Evolutionary conservation across 2,113 vertebrate genomes (phyloP).

Genomic region (Chionodraco myersi): DNA sequence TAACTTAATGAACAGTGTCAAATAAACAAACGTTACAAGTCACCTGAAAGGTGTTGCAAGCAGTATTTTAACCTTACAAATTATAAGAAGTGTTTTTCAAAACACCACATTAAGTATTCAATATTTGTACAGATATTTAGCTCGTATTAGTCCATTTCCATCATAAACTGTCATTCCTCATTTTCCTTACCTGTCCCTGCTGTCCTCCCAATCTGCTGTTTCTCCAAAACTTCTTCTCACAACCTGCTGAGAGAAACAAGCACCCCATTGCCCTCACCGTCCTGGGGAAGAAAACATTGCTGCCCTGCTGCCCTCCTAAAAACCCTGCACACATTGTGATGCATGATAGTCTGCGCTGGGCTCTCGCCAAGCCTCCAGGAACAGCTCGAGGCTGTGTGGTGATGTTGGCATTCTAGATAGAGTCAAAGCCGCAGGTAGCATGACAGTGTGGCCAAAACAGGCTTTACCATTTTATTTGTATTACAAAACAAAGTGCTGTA

Average conservation of each 20-base stretch:
- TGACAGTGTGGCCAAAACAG: slow-evolving; percentile 16
- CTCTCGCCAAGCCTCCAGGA: slow-evolving; percentile 46
- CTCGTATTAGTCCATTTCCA: background rate
- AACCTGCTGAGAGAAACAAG: slow-evolving; percentile 38
- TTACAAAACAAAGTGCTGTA: background rate
- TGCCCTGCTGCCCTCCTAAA: slow-evolving; percentile 46
- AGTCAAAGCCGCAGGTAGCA: slow-evolving; percentile 39
- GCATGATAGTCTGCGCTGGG: slow-evolving; percentile 43
- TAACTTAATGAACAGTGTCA: too few relatives aligned
- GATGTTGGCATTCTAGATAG: slow-evolving; percentile 17
- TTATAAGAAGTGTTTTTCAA: too few relatives aligned
- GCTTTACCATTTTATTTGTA: slow-evolving; percentile 5
- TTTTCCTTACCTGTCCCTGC: slow-evolving; percentile 3
- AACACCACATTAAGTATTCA: background rate
- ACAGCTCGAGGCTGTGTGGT: slow-evolving; percentile 50
- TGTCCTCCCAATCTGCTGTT: background rate
- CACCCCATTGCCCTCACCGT: slow-evolving; percentile 5
- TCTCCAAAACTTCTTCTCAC: background rate
- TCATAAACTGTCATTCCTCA: background rate
- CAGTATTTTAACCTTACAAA: too few relatives aligned
- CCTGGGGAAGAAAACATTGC: slow-evolving; percentile 28
- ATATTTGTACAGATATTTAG: background rate
- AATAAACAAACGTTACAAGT: too few relatives aligned
- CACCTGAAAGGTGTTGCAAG: too few relatives aligned
- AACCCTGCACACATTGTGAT: slow-evolving; percentile 32